These are phyloP conservation scores for Ectropis crepuscularia DNA, from an alignment of 2,888 invertebrate species.

Conservation along the genomic window DNA sequence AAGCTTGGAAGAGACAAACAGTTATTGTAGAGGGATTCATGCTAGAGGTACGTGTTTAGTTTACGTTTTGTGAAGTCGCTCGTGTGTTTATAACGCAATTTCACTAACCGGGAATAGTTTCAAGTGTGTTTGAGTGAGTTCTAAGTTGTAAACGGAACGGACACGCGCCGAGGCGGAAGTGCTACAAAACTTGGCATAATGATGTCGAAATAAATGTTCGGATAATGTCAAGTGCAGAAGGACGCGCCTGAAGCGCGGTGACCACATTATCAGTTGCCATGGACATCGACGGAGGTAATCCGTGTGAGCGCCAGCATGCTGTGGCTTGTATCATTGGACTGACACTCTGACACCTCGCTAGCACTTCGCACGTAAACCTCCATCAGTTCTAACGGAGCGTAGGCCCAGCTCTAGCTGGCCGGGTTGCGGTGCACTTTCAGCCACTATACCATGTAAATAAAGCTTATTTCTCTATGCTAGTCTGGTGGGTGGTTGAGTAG, in stretches of 20 bases:
- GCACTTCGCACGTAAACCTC: constrained; percentile 64
- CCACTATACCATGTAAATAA: constrained; percentile 43
- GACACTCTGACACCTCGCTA: constrained; percentile 59
- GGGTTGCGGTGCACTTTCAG: constrained; percentile 53
- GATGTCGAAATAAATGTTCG: constrained; percentile 74
- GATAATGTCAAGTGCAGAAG: constrained; percentile 68
- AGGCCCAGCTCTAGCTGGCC: constrained; percentile 49
- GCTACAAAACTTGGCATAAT: constrained; percentile 63
- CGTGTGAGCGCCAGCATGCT: constrained; percentile 67
- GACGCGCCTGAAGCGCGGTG: constrained; percentile 68
- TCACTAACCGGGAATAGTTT: constrained; percentile 50
- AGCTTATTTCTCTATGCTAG: constrained; percentile 52
- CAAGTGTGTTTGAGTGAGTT: constrained; percentile 72
- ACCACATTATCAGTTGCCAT: constrained; percentile 69
- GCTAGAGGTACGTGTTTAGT: constrained; percentile 83
- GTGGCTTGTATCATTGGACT: constrained; percentile 57
- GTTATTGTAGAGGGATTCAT: constrained; percentile 78
- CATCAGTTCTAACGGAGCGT: constrained; percentile 31
- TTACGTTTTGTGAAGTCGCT: constrained; percentile 70
- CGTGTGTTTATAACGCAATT: constrained; percentile 61
- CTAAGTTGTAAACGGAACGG: constrained; percentile 58
- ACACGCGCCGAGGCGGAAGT: constrained; percentile 64
- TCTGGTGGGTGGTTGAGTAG: constrained; percentile 65
- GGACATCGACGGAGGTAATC: constrained; percentile 82
- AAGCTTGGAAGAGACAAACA: constrained; percentile 79